Evolutionary conservation across 2,888 invertebrate genomes (phyloP), one percentile per base, ranked within the genome.

Genomic region (Blera fallax): DNA sequence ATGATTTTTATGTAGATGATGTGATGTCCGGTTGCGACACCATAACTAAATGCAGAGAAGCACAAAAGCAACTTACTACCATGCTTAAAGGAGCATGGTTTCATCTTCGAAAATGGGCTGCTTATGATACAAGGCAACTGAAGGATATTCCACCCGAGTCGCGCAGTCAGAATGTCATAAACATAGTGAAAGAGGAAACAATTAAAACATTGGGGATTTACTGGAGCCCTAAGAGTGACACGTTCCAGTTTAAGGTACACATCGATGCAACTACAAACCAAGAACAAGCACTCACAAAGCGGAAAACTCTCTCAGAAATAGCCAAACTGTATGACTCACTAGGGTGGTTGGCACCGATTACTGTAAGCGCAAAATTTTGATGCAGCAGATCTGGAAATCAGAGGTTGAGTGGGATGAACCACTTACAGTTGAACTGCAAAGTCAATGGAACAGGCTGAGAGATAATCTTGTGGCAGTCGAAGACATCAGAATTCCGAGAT

Each of bases 171-270:
- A 24, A 24, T 16, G 10, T 27, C 1, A 77, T 60, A n/a, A 60
- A 40, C 6, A 43, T 65, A 5, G 8, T 27, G 3, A 45, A 64
- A 6, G 56, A 78, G 10, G 64, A 79, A 21, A 64, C 64, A 2
- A 64, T 72, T n/a, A 70, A 78, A 32, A 62, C 69, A 0, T 37
- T 70, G n/a, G 69, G 45, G 11, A 72, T 72, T 21, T 50, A 79
- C 24, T 72, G 64, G 72, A 64, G 21, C 45, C 65, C 79, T 3
- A 7, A n/a, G 10, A n/a, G 10, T 18, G 64, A 72, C 27, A 40
- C 24, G 16, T 70, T 70, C 16, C 64, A 70, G 11, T 64, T 78
- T 24, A 70, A 54, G 4, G 54, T 78, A 1, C 10, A 48, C 11
- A 11, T 24, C 8, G 29, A 64, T 8, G 2, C n/a, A n/a, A n/a